These are phyloP conservation scores for Conistra vaccinii DNA, from an alignment of 2,888 invertebrate species.

Conservation along the genomic window DNA sequence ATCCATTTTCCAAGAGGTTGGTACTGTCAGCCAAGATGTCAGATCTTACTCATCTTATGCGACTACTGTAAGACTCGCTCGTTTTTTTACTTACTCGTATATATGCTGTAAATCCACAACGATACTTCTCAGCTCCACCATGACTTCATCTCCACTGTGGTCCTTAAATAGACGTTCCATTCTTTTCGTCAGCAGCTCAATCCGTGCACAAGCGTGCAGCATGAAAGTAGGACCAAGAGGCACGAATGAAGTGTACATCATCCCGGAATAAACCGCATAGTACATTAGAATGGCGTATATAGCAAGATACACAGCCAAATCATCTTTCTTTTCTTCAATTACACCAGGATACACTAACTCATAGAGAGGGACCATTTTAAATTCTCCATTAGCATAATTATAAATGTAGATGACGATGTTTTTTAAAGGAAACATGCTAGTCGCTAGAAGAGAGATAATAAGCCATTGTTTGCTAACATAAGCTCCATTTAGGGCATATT, in stretches of 20 bases:
- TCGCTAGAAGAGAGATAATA: constrained; percentile 24
- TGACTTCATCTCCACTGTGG: constrained; percentile 48
- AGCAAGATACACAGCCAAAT: constrained; percentile 53
- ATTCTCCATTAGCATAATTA: constrained; percentile 62
- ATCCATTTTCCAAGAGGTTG: too few relatives aligned
- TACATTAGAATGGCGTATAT: constrained; percentile 49
- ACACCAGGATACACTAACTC: constrained; percentile 69
- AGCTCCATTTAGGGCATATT: constrained; percentile 40
- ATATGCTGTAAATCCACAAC: constrained; percentile 68
- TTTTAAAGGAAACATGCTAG: constrained; percentile 62
- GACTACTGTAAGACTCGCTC: too few relatives aligned
- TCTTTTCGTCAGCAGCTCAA: constrained; percentile 72
- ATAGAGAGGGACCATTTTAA: constrained; percentile 67
- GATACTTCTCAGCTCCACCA: constrained; percentile 66
- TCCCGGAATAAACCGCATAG: constrained; percentile 62
- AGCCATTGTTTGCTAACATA: constrained; percentile 44
- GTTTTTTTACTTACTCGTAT: constrained; percentile 63
- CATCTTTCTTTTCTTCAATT: constrained; percentile 68
- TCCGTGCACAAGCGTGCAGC: constrained; percentile 77
- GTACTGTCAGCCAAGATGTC: too few relatives aligned
- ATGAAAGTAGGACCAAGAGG: constrained; percentile 77
- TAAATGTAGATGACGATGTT: constrained; percentile 59
- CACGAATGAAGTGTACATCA: constrained; percentile 72
- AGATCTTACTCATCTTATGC: too few relatives aligned
- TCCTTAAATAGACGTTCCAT: constrained; percentile 67